Percentiles rank a stretch among this genome's conserved stretches.
Evolutionary conservation across 2,888 invertebrate species (phyloP).

Genomic region (Gandaritis pyraliata): DNA sequence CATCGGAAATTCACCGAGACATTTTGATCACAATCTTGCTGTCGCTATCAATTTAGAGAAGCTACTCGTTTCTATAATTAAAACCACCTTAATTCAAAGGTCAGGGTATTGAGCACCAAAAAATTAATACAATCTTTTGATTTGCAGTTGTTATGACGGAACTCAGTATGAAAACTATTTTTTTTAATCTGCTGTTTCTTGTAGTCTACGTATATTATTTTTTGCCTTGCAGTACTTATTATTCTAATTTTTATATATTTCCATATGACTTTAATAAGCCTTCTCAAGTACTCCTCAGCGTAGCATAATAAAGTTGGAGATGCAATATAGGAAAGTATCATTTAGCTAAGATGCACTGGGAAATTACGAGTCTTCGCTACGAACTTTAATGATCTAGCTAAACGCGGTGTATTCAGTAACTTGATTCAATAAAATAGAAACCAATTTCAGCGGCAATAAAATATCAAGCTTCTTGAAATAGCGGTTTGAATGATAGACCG

Average conservation of each 20-base stretch:
- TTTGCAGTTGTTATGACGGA: not conserved
- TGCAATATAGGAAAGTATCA: conserved; percentile 19
- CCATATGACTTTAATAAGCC: not conserved
- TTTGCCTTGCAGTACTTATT: too few species aligned
- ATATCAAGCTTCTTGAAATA: conserved; percentile 43
- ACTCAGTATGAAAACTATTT: too few species aligned
- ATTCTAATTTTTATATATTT: not conserved
- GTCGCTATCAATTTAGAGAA: conserved; percentile 29
- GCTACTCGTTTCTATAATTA: conserved; percentile 22
- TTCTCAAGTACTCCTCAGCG: conserved; percentile 2
- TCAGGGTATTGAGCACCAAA: not conserved
- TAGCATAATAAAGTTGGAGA: conserved; percentile 18
- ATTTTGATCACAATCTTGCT: conserved; percentile 27
- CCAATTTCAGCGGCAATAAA: conserved; percentile 30
- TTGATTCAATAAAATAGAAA: conserved; percentile 21
- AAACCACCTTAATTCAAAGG: conserved; percentile 16
- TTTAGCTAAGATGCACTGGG: conserved; percentile 10
- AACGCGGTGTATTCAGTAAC: conserved; percentile 1
- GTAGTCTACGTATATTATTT: too few species aligned
- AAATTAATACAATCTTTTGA: not conserved
- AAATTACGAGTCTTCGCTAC: too few species aligned
- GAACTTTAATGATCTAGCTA: conserved; percentile 19
- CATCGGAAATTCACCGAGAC: conserved; percentile 24
- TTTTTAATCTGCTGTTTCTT: too few species aligned
- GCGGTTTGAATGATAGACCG: conserved; percentile 48